phyloP scores from a whole-genome alignment of 2,888 invertebrate genomes.

The Exephanes ischioxanthus region DNA sequence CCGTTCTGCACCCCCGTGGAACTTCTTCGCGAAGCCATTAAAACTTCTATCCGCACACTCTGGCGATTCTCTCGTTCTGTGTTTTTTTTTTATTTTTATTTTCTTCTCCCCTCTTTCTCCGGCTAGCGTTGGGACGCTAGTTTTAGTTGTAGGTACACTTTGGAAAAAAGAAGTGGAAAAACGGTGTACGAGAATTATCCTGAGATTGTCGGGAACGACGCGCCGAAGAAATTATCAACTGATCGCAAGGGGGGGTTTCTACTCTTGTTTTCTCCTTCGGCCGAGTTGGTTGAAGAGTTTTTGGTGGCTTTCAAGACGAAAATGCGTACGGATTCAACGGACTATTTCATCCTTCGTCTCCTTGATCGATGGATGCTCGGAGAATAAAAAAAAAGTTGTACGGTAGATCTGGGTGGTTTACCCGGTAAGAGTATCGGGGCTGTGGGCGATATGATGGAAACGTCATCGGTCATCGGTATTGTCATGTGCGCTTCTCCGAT shows the following conservation, averaged over 20 bases:
- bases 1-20: constrained; percentile 72
- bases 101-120: constrained; percentile 23
- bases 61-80: constrained; percentile 36
- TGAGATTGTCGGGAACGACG: constrained; percentile 50
- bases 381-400: constrained; percentile 78
- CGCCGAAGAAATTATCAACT: constrained; percentile 54
- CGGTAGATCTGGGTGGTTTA: neutral
- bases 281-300: constrained; percentile 18
- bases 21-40: constrained; percentile 70
- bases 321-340: constrained; percentile 19
- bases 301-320: constrained; percentile 33
- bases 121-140: constrained; percentile 37
- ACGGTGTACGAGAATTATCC: constrained; percentile 55
- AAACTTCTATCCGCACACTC: constrained; percentile 61
- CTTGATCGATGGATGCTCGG: constrained; percentile 78
- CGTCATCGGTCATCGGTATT: constrained; percentile 79
- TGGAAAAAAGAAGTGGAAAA: constrained; percentile 35
- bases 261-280: constrained; percentile 40
- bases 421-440: constrained; percentile 17
- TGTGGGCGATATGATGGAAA: constrained; percentile 65
- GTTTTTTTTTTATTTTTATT: constrained; percentile 18
- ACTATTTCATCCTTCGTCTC: constrained; percentile 60
- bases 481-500: constrained; percentile 73
- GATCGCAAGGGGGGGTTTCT: neutral
- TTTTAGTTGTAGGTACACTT: constrained; percentile 37